Evolutionary conservation across 2,113 vertebrate genomes (phyloP).

Genomic region (Brienomyrus longianalis): DNA sequence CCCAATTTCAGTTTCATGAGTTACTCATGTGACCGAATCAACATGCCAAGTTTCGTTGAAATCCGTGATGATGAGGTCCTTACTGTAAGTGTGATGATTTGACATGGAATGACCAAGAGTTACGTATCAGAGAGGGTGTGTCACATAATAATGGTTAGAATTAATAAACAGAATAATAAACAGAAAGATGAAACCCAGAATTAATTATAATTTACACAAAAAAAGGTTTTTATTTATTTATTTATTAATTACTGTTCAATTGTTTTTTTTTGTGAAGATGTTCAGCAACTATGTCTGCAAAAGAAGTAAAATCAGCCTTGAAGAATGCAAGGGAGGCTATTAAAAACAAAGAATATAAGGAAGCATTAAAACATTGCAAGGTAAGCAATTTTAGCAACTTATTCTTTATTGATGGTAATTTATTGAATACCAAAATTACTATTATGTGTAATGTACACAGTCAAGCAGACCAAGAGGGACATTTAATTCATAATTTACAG

Average conservation of each 20-base stretch:
- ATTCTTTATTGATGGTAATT: neutral
- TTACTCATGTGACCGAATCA: too few relatives aligned
- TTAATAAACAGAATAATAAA: neutral
- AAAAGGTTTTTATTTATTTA: neutral
- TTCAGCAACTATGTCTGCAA: slow-evolving; percentile 72
- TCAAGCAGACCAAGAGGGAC: neutral
- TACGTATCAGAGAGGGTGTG: neutral
- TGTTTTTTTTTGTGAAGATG: slow-evolving; percentile 20
- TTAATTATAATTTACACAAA: neutral
- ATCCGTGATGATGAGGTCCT: too few relatives aligned
- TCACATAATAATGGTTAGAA: neutral
- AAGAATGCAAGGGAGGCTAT: slow-evolving; percentile 93
- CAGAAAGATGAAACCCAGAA: neutral
- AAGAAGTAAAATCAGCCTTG: slow-evolving; percentile 85
- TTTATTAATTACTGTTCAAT: neutral
- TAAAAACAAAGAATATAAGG: slow-evolving; percentile 93
- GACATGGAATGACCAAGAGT: neutral
- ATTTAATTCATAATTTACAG: neutral
- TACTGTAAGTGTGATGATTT: too few relatives aligned
- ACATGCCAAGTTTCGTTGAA: too few relatives aligned
- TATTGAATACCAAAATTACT: neutral
- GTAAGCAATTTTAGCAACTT: slow-evolving; percentile 52
- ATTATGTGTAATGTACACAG: neutral
- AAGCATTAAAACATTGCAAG: slow-evolving; percentile 94
- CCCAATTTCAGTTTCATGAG: too few relatives aligned